Conservation (phyloP, 1,140 invertebrate species). For the Stenopsyche tienmushanensis region DNA sequence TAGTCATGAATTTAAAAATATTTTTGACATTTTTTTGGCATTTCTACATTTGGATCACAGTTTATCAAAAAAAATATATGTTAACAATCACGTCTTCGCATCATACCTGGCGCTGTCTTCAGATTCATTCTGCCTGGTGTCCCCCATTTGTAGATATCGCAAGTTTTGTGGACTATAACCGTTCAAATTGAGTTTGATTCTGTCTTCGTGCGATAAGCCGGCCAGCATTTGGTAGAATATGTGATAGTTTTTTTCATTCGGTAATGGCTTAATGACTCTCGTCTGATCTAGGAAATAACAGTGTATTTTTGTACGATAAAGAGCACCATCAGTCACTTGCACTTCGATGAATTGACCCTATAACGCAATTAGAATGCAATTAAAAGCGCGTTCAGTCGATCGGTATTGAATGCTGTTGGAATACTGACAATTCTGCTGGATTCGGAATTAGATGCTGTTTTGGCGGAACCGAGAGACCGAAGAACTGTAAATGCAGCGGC, state of each 20-base stretch:
- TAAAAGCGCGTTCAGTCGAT: no score
- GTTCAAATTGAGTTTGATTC: slow-evolving; percentile 80
- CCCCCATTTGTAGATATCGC: slow-evolving; percentile 75
- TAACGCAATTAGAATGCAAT: neutral
- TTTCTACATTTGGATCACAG: no score
- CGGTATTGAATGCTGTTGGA: neutral
- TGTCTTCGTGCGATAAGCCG: slow-evolving; percentile 82
- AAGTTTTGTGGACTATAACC: slow-evolving; percentile 80
- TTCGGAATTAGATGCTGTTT: slow-evolving; percentile 86
- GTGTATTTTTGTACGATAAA: slow-evolving; percentile 94
- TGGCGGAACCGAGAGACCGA: slow-evolving; percentile 85
- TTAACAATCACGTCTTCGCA: no score
- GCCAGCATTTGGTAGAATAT: slow-evolving; percentile 97
- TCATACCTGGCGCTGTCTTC: slow-evolving; percentile 66
- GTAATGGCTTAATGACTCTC: slow-evolving; percentile 80
- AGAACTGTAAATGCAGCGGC: slow-evolving; percentile 92
- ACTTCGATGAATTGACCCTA: slow-evolving; percentile 96
- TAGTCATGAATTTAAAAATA: no score
- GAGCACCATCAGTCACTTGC: slow-evolving; percentile 91
- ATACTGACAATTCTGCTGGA: slow-evolving; percentile 85
- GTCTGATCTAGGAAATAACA: slow-evolving; percentile 94
- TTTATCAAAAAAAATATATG: no score
- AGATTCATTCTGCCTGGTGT: slow-evolving; percentile 71
- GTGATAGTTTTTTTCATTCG: slow-evolving; percentile 93
- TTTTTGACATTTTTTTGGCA: no score